These are phyloP conservation scores for Indicator indicator DNA, from an alignment of 2,113 vertebrate species.

Conservation along the genomic window DNA sequence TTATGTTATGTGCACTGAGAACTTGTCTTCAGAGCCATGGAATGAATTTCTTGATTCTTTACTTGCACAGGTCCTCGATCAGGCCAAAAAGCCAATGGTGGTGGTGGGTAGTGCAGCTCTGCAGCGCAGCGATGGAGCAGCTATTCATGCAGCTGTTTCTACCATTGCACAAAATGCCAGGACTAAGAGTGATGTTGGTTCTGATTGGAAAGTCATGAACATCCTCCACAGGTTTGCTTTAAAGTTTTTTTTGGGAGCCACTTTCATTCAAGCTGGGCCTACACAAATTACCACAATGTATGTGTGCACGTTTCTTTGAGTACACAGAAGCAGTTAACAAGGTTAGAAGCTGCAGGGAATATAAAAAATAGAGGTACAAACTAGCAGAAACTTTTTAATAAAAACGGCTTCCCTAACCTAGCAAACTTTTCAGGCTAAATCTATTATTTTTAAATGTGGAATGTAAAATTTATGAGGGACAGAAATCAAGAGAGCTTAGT, in stretches of 20 bases:
- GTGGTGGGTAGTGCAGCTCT: slow-evolving; percentile 91
- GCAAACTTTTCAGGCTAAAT: not conserved
- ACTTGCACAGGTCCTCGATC: slow-evolving; percentile 78
- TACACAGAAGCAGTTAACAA: accelerated
- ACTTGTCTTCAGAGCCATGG: not conserved
- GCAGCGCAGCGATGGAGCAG: slow-evolving; percentile 89
- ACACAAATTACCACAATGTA: not conserved
- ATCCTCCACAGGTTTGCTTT: slow-evolving; percentile 92
- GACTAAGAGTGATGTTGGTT: slow-evolving; percentile 80
- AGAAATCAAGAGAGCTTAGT: not conserved
- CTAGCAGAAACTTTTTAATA: not conserved
- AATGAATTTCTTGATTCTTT: not conserved
- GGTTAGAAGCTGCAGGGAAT: not conserved
- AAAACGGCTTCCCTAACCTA: not conserved
- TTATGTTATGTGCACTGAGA: not conserved
- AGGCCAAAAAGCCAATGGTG: slow-evolving; percentile 90
- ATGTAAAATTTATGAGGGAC: not conserved
- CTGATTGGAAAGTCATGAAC: slow-evolving; percentile 95
- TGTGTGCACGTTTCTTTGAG: not conserved
- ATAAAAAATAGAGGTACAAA: not conserved
- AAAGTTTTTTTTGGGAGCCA: not conserved
- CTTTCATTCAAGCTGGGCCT: not conserved
- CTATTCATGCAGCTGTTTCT: slow-evolving; percentile 87
- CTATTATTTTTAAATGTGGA: not conserved
- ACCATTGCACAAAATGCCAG: slow-evolving; percentile 88